A percentile compares a stretch with the other conserved stretches of the same genome.
These are phyloP conservation scores for Sphaerophoria taeniata DNA, from an alignment of 2,888 invertebrate genomes.

Conservation along the genomic window DNA sequence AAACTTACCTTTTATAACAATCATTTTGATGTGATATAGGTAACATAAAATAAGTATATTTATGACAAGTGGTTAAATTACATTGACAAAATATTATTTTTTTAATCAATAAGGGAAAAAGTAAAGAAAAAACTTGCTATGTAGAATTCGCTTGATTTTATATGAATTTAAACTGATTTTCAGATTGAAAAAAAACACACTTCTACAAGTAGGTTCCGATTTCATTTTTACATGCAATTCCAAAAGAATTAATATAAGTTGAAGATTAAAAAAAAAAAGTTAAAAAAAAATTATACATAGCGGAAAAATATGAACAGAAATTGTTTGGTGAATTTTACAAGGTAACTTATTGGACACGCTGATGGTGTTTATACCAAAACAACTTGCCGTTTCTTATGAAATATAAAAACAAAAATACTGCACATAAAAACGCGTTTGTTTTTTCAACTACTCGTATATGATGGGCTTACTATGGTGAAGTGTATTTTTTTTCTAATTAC, in stretches of 20 bases:
- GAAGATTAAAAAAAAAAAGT: neutral
- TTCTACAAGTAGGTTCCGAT: constrained; percentile 27
- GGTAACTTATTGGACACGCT: no score
- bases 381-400: no score
- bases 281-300: constrained; percentile 23
- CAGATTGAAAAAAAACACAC: constrained; percentile 2
- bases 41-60: constrained; percentile 1
- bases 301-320: no score
- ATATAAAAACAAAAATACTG: no score
- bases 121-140: constrained; percentile 55
- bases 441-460: constrained; percentile 34
- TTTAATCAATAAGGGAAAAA: constrained; percentile 9
- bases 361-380: no score
- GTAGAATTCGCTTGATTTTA: constrained; percentile 61
- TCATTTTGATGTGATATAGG: constrained; percentile 33
- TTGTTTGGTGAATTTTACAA: no score
- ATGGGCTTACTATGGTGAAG: constrained; percentile 41
- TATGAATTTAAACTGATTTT: constrained; percentile 20
- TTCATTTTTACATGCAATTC: constrained; percentile 66
- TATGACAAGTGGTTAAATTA: constrained; percentile 19
- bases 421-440: no score
- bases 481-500: neutral
- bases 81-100: constrained; percentile 36
- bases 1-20: constrained; percentile 65
- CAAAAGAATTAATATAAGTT: constrained; percentile 2